Evolutionary conservation across 2,888 invertebrate genomes (phyloP).

Genomic region (Cryptocephalus moraei): DNA sequence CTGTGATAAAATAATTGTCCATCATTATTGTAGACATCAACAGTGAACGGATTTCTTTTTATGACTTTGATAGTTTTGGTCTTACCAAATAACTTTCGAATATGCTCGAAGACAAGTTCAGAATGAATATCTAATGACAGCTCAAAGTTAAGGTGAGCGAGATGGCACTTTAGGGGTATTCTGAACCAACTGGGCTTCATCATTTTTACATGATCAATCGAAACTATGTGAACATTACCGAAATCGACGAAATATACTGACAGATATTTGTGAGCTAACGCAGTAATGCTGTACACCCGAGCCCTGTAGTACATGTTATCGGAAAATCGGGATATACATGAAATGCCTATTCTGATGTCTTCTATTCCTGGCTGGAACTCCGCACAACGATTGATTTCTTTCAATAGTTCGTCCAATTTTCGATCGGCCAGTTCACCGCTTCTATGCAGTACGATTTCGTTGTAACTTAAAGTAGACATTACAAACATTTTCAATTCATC

Average conservation of each 20-base stretch:
- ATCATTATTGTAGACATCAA: conserved; percentile 23
- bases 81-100: conserved; percentile 17
- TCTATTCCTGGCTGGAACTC: conserved; percentile 37
- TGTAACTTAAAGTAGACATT: background rate
- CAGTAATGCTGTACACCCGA: conserved; percentile 44
- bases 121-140: conserved; percentile 12
- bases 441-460: conserved; percentile 22
- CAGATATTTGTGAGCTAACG: conserved; percentile 33
- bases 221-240: conserved; percentile 52
- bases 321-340: conserved; percentile 53
- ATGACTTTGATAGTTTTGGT: conserved; percentile 19
- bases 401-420: conserved; percentile 42
- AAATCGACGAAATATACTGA: conserved; percentile 66
- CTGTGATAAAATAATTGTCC: conserved; percentile 21
- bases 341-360: conserved; percentile 39
- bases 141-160: conserved; percentile 38
- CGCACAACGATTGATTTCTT: conserved; percentile 42
- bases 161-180: conserved; percentile 44
- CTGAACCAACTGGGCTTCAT: conserved; percentile 42
- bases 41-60: conserved; percentile 18
- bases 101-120: conserved; percentile 13
- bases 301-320: conserved; percentile 69
- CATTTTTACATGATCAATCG: conserved; percentile 39
- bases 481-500: background rate
- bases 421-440: conserved; percentile 4